Conservation (phyloP, 1,140 invertebrate genomes). For the Protaetia brevitarsis region DNA sequence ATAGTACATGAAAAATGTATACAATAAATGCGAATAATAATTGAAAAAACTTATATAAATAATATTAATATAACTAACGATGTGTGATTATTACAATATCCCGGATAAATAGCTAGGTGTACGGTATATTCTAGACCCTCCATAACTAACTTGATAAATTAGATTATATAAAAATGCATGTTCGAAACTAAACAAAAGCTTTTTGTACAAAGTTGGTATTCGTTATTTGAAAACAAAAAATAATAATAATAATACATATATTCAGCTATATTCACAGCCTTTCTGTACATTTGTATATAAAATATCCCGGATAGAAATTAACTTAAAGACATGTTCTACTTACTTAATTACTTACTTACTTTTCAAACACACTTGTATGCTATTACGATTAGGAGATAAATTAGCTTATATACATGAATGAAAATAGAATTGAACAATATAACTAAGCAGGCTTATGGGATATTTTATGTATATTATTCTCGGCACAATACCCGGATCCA, state of each 20-base stretch:
- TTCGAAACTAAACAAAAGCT: constrained; percentile 44
- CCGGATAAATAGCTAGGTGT: constrained; percentile 45
- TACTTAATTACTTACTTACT: no score
- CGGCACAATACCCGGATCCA: background rate
- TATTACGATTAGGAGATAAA: no score
- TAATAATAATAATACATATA: constrained; percentile 22
- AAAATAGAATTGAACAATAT: no score
- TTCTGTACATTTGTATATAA: constrained; percentile 21
- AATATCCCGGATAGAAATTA: background rate
- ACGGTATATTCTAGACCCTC: constrained; percentile 45
- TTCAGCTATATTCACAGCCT: constrained; percentile 22
- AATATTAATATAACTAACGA: background rate
- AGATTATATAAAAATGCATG: constrained; percentile 47
- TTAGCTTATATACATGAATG: no score
- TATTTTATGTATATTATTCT: constrained; percentile 19
- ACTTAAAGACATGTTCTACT: no score
- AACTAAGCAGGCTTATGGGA: background rate
- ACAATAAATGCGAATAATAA: constrained; percentile 6
- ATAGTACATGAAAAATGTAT: constrained; percentile 19
- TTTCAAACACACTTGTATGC: no score
- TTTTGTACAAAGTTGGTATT: constrained; percentile 47
- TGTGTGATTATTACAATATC: constrained; percentile 36
- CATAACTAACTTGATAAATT: constrained; percentile 47
- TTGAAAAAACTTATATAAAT: background rate
- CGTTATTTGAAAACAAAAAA: constrained; percentile 19